Percentiles rank a stretch among this genome's conserved stretches.
These are phyloP conservation scores for Patagioenas fasciata DNA, from an alignment of 2,113 vertebrate species.

Conservation along the genomic window DNA sequence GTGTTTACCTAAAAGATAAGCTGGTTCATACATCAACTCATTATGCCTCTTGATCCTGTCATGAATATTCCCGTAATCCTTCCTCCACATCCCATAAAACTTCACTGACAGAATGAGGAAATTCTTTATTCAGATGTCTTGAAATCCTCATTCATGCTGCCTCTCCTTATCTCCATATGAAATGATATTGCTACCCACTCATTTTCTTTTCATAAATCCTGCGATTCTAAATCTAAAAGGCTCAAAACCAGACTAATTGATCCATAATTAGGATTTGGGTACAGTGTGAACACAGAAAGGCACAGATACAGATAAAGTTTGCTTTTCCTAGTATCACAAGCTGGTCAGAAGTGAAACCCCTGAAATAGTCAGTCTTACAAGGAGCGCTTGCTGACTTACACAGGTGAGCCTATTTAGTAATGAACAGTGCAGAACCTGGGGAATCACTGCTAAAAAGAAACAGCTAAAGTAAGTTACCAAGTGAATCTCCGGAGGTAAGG, in stretches of 20 bases:
- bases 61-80: slow-evolving; percentile 98
- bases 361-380: not conserved
- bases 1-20: slow-evolving; percentile 96
- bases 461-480: not conserved
- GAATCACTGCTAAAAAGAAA: not conserved
- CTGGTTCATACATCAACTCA: slow-evolving; percentile 87
- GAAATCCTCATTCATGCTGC: slow-evolving; percentile 79
- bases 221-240: slow-evolving; percentile 77
- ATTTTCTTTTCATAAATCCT: slow-evolving; percentile 79
- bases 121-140: slow-evolving; percentile 54
- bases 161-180: slow-evolving; percentile 87
- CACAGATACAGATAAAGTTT: not conserved
- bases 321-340: not conserved
- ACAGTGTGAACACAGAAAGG: slow-evolving; percentile 1
- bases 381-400: not conserved
- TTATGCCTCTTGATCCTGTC: slow-evolving; percentile 86
- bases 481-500: not conserved
- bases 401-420: not conserved
- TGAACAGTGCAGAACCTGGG: not conserved
- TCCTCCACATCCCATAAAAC: slow-evolving; percentile 81
- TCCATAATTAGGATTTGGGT: slow-evolving; percentile 87
- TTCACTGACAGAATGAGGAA: slow-evolving; percentile 66
- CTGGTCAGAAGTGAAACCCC: not conserved
- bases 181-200: slow-evolving; percentile 81
- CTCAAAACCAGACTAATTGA: slow-evolving; percentile 87